These are phyloP conservation scores for Borostomias antarcticus DNA, from an alignment of 2,797 vertebrate genomes.

Conservation along the genomic window DNA sequence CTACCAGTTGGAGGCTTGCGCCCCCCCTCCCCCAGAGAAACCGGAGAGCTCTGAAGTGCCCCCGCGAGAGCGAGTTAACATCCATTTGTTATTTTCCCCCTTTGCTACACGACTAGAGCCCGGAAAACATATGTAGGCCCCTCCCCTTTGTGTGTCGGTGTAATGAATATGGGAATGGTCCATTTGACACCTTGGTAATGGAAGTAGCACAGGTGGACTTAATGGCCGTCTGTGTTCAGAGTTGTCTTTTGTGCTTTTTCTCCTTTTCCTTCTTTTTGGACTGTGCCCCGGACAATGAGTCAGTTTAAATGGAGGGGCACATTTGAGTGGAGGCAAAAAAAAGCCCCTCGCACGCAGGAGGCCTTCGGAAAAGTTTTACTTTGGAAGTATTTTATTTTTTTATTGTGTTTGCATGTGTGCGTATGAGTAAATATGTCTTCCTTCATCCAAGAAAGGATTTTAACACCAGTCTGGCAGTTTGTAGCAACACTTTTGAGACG, in stretches of 20 bases:
- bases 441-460: neutral
- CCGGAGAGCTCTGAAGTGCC: constrained; percentile 28
- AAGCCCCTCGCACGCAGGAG: constrained; percentile 29
- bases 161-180: constrained; percentile 47
- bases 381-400: constrained; percentile 5
- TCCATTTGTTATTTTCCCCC: constrained; percentile 29
- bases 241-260: constrained; percentile 27
- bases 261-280: constrained; percentile 19
- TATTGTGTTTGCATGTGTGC: neutral
- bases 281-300: constrained; percentile 12
- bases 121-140: constrained; percentile 9
- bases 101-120: constrained; percentile 29
- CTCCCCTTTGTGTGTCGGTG: constrained; percentile 26
- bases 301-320: constrained; percentile 16
- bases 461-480: neutral
- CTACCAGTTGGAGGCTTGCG: constrained; percentile 21
- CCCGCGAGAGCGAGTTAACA: constrained; percentile 32
- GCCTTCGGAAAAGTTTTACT: constrained; percentile 12
- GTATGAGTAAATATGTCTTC: neutral
- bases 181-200: constrained; percentile 45
- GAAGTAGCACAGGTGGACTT: constrained; percentile 49
- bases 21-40: constrained; percentile 7
- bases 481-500: neutral
- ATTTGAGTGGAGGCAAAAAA: constrained; percentile 17
- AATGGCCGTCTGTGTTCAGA: constrained; percentile 39